Conservation (phyloP, 2,888 invertebrate species). For the Pantelozetes paolii region DNA sequence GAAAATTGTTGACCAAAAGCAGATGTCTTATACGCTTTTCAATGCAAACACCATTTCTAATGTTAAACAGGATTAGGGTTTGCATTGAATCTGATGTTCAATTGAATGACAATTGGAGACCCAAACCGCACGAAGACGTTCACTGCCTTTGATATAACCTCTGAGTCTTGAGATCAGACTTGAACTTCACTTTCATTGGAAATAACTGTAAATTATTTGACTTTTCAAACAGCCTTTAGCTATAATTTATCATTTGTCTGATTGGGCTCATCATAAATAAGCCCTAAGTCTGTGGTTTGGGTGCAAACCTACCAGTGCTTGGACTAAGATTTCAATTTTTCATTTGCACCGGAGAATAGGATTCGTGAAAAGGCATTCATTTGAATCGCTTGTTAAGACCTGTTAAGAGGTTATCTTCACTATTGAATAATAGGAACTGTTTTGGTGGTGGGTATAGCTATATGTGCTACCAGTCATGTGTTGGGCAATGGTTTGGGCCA, state of each 20-base stretch:
- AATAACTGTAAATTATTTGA: not conserved
- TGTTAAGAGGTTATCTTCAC: not conserved
- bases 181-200: slow-evolving; percentile 9
- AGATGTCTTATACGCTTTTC: slow-evolving; percentile 12
- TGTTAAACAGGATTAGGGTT: slow-evolving; percentile 23
- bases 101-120: not conserved
- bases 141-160: no score
- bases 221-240: not conserved
- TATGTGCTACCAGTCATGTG: not conserved
- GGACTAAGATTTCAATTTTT: slow-evolving; percentile 21
- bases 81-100: not conserved
- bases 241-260: slow-evolving; percentile 28
- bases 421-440: slow-evolving; percentile 4
- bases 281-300: not conserved
- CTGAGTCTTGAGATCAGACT: no score
- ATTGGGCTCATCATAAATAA: not conserved
- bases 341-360: not conserved
- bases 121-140: no score
- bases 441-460: not conserved
- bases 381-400: slow-evolving; percentile 26
- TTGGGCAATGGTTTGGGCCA: not conserved
- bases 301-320: not conserved
- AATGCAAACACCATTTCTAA: slow-evolving; percentile 5
- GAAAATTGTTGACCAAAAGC: slow-evolving; percentile 20
- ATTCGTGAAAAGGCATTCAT: not conserved